These are phyloP conservation scores for Willowsia nigromaculata DNA, from an alignment of 2,888 invertebrate species.

Conservation along the genomic window DNA sequence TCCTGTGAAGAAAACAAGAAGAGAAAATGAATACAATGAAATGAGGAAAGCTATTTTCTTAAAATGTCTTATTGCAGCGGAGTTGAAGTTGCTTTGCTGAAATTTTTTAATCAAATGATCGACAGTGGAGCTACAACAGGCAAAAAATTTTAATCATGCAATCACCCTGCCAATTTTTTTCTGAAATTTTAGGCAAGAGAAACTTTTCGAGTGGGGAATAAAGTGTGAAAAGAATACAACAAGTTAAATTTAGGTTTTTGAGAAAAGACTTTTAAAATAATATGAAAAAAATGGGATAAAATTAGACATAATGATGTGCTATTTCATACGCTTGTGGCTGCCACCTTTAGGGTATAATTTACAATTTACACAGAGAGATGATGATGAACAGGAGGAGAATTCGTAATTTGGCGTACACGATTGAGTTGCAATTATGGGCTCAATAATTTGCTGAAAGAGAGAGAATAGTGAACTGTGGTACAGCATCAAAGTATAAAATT, in stretches of 20 bases:
- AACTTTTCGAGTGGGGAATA: no score
- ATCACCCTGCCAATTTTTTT: neutral
- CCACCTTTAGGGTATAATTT: constrained; percentile 6
- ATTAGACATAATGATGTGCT: neutral
- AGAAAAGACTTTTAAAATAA: neutral
- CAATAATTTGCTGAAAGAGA: neutral
- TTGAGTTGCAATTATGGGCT: neutral
- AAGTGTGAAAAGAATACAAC: no score
- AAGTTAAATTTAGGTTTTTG: no score
- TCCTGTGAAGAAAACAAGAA: constrained; percentile 84
- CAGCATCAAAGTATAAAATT: no score
- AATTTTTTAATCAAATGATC: neutral
- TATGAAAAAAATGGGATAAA: neutral
- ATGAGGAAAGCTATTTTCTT: neutral
- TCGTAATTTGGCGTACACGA: neutral
- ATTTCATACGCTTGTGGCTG: neutral
- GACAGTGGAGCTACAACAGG: neutral
- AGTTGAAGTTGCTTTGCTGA: neutral
- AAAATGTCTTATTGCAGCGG: neutral
- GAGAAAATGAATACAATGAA: neutral
- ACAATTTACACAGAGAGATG: neutral
- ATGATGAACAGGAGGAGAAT: neutral
- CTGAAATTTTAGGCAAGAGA: neutral
- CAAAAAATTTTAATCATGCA: neutral
- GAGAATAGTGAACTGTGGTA: no score